phyloP scores from a whole-genome alignment of 2,797 vertebrate species.

The Xenentodon cancila region DNA sequence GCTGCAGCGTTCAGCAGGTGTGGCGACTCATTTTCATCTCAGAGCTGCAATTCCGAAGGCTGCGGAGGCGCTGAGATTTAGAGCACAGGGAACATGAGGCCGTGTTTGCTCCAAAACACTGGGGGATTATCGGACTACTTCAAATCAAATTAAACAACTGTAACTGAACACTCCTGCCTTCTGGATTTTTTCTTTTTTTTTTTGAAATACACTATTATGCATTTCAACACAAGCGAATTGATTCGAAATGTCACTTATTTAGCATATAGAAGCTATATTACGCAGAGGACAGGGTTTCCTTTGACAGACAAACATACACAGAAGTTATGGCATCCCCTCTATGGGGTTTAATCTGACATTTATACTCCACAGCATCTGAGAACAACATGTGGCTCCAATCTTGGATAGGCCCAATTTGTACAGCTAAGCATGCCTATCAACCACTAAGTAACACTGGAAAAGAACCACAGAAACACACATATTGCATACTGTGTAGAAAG shows the following conservation, averaged over 20 bases:
- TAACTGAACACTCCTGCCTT: background rate
- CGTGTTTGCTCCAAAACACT: conserved; percentile 1
- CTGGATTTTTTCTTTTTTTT: background rate
- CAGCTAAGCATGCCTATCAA: conserved; percentile 52
- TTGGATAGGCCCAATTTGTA: conserved; percentile 56
- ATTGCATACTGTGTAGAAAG: conserved; percentile 15
- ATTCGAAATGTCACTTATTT: conserved; percentile 4
- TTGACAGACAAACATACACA: conserved; percentile 7
- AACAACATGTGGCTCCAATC: conserved; percentile 49
- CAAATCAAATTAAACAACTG: conserved; percentile 17
- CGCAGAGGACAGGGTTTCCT: conserved; percentile 1
- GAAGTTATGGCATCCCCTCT: conserved; percentile 18
- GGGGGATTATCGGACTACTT: conserved; percentile 1
- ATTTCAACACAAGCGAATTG: background rate
- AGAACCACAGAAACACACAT: conserved; percentile 43
- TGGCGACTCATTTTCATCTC: conserved; percentile 70
- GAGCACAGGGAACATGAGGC: conserved; percentile 3
- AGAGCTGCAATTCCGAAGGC: conserved; percentile 41
- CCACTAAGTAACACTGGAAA: conserved; percentile 59
- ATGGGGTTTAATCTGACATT: conserved; percentile 33
- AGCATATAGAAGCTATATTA: no score
- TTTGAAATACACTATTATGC: conserved; percentile 1
- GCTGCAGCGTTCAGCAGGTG: conserved; percentile 79
- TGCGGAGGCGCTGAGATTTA: conserved; percentile 28
- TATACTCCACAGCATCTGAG: conserved; percentile 26